Evolutionary conservation across 2,797 vertebrate genomes (phyloP), one percentile per base, ranked within the genome.

Genomic region (Scarus forsteni): DNA sequence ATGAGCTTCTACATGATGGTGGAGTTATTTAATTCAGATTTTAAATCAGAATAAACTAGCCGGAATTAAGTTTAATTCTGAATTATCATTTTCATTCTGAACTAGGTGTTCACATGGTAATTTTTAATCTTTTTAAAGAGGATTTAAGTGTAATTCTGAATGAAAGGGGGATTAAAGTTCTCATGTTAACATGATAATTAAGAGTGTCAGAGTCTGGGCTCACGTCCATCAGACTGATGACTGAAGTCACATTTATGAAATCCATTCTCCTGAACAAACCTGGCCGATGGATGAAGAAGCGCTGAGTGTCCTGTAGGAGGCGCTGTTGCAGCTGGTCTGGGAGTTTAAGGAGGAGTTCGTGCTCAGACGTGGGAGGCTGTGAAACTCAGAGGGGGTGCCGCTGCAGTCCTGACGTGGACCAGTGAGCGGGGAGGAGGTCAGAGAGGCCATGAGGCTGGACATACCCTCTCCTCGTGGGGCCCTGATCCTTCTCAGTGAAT

Each of bases 401-500:
- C 94, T 81, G 45, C 93, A 93, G 71, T 34, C 7, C 6, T 13
- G 13, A 7, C 5, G 34, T 15, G 4, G 8, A 38, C 42, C 19
- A 91, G 13, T 89, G 0, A 87, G 94, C 84, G 95, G 93, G 67
- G 94, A 95, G 74, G 92, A 93, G 5, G 96, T 96, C 36, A 97
- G 91, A n/a, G 96, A 95, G 36, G 94, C 94, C 94, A 97, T 96
- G 89, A 97, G 96, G 67, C 95, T 95, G 5, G 96, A 94, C 38
- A 98, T 94, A 35, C 96, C 96, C 7, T 96, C 94, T 27, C 96
- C 96, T 53, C 90, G 95, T 15, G 98, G 97, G 0, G 97, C 96
- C 66, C 96, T 87, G 88, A 98, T 99, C 88, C 94, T 95, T 72
- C 96, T 93, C 0, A 94, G 95, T 1, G 94, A 93, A 5, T 92